Percentiles rank a stretch among this genome's conserved stretches.
These are phyloP conservation scores for Kradibia gibbosae DNA, from an alignment of 1,140 invertebrate genomes.

Conservation along the genomic window DNA sequence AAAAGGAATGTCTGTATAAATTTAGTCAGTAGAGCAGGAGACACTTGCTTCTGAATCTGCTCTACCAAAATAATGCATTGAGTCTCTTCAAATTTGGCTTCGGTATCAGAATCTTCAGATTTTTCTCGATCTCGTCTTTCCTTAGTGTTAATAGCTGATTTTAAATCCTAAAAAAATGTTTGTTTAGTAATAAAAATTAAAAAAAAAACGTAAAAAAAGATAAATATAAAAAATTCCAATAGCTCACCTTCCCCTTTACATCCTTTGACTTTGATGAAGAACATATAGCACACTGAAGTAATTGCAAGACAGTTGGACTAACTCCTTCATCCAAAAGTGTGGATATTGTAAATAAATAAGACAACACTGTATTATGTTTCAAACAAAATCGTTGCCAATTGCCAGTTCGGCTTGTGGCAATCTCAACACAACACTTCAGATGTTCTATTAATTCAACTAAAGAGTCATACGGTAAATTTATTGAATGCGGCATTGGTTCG, in stretches of 20 bases:
- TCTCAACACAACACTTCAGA: constrained; percentile 94
- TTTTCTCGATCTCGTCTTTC: constrained; percentile 77
- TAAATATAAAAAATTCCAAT: constrained; percentile 3
- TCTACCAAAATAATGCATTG: constrained; percentile 80
- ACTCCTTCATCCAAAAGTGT: constrained; percentile 92
- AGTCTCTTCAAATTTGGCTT: constrained; percentile 80
- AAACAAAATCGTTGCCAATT: constrained; percentile 97
- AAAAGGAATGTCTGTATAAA: constrained; percentile 94
- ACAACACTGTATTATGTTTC: constrained; percentile 80
- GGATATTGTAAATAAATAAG: constrained; percentile 68
- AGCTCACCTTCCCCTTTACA: constrained; percentile 61
- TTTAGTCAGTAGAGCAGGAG: constrained; percentile 79
- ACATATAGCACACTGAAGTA: constrained; percentile 91
- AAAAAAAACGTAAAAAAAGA: background rate
- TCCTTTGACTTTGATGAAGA: constrained; percentile 69
- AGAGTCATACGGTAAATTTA: constrained; percentile 86
- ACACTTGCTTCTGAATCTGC: constrained; percentile 82
- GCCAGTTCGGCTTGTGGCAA: constrained; percentile 89
- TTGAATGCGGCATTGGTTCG: constrained; percentile 68
- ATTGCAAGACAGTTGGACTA: constrained; percentile 90
- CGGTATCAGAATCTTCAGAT: constrained; percentile 80
- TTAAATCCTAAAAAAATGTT: constrained; percentile 67
- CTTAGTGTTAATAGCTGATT: constrained; percentile 62
- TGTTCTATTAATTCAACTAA: constrained; percentile 95
- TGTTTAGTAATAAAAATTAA: background rate